phyloP scores from a whole-genome alignment of 2,113 vertebrate species.

The Albula glossodonta region DNA sequence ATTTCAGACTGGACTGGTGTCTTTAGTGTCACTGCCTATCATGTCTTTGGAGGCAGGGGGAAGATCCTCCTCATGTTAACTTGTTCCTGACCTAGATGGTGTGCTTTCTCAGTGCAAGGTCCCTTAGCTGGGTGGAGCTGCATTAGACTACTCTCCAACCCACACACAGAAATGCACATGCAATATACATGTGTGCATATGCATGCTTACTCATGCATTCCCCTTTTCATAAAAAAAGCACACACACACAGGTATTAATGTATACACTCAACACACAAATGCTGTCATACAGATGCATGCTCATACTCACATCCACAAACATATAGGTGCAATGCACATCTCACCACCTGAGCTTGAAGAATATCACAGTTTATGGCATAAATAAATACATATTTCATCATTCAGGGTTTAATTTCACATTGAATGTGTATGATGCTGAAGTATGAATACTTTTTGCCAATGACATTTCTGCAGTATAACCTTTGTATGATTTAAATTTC shows the following conservation, averaged over 20 bases:
- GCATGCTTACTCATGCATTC: not conserved
- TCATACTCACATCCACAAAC: not conserved
- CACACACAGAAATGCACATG: not conserved
- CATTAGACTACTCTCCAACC: slow-evolving; percentile 39
- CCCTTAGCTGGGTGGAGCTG: slow-evolving; percentile 39
- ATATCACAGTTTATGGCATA: not conserved
- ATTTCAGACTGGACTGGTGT: slow-evolving; percentile 62
- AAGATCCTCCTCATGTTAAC: slow-evolving; percentile 50
- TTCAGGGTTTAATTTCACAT: slow-evolving; percentile 21
- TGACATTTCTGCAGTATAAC: slow-evolving; percentile 38
- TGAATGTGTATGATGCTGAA: slow-evolving; percentile 32
- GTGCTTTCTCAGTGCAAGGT: slow-evolving; percentile 36
- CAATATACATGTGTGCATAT: not conserved
- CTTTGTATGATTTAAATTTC: slow-evolving; percentile 44
- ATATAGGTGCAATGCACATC: not conserved
- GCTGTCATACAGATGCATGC: too few relatives aligned
- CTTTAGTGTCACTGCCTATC: slow-evolving; percentile 66
- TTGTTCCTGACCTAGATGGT: slow-evolving; percentile 66
- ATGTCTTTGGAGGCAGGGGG: slow-evolving; percentile 56
- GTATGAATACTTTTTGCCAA: slow-evolving; percentile 36
- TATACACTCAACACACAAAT: too few relatives aligned
- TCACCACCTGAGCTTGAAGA: not conserved
- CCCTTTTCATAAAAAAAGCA: too few relatives aligned
- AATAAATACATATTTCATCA: slow-evolving; percentile 25
- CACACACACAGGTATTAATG: too few relatives aligned